phyloP scores from a whole-genome alignment of 23 tunicate species.

The Trididemnum clinides region DNA sequence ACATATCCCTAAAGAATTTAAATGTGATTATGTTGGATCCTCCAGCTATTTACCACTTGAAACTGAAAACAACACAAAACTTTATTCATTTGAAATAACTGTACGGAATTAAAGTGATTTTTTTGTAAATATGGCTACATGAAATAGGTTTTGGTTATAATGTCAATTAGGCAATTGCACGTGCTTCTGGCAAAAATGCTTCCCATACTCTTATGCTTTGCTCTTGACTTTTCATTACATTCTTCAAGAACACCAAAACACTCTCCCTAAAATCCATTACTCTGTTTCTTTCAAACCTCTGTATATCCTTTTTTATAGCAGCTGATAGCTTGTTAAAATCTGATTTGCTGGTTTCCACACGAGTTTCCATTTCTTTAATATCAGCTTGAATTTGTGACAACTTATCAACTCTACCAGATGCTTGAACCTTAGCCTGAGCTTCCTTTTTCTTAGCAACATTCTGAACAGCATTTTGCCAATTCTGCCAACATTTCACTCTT shows the following conservation, averaged over 20 bases:
- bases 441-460: slow-evolving; percentile 69
- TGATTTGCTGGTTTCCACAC: slow-evolving; percentile 64
- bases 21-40: too few species aligned
- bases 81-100: too few species aligned
- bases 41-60: too few species aligned
- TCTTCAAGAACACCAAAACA: slow-evolving; percentile 66
- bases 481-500: slow-evolving; percentile 86
- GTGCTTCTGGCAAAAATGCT: slow-evolving; percentile 92
- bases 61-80: too few species aligned
- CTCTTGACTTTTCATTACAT: slow-evolving; percentile 84
- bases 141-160: background rate
- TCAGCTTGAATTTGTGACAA: slow-evolving; percentile 74
- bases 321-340: slow-evolving; percentile 92
- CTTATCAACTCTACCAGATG: slow-evolving; percentile 69
- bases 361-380: slow-evolving; percentile 58
- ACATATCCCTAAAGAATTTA: too few species aligned
- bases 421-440: slow-evolving; percentile 74
- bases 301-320: slow-evolving; percentile 76
- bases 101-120: too few species aligned
- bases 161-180: slow-evolving; percentile 78
- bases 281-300: slow-evolving; percentile 65
- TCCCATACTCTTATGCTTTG: slow-evolving; percentile 87
- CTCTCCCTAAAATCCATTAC: slow-evolving; percentile 70
- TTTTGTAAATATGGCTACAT: too few species aligned
- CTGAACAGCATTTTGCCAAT: slow-evolving; percentile 85